Evolutionary conservation across 2,113 vertebrate genomes (phyloP), one percentile per base, ranked within the genome.

Genomic region (Blennius ocellaris): DNA sequence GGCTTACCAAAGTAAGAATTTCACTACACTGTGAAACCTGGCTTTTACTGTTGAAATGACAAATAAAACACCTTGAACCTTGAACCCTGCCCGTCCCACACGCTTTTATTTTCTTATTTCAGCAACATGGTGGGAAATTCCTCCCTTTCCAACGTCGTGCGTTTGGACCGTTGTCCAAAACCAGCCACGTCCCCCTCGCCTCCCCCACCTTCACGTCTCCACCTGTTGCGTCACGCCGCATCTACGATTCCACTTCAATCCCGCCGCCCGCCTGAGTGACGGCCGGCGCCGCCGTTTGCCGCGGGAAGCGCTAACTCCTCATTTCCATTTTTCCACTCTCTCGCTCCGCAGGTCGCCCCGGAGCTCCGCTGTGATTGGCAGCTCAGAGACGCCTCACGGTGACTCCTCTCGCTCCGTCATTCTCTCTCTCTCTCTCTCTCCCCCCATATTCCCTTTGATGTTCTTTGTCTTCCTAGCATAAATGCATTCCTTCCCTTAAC

Each of bases 321-420:
- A 86, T 87, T 81, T 84, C 51, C 38, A 82, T 84, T n/a, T n/a
- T 84, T 30, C 52, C 48, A 47, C 49, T 69, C n/a, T 78, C 53
- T 82, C 55, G 59, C 79, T 81, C 78, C 55, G 54, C 73, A 56
- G 77, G 59, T 83, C 49, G 47, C 70, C 55, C 62, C 51, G 55
- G 69, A 87, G 74, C 56, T 63, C 15, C 47, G 45, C 7, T 0
- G 1, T 91, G 90, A 90, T 73, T 87, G 90, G 89, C 86, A 85
- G 86, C 90, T 76, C 67, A 1, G 77, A 87, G 86, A 82, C 84
- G 77, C 85, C 73, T 88, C 43, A 30, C 58, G 0, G 81, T 79
- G 80, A 84, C 84, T 87, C 72, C 60, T 80, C 80, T 81, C 58
- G 65, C 78, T 81, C 83, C 82, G 82, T 82, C 84, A 85, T 91